Percentiles rank a stretch among this genome's conserved stretches.
Conservation (phyloP, 2,888 invertebrate species). For the Laspeyria flexula region DNA sequence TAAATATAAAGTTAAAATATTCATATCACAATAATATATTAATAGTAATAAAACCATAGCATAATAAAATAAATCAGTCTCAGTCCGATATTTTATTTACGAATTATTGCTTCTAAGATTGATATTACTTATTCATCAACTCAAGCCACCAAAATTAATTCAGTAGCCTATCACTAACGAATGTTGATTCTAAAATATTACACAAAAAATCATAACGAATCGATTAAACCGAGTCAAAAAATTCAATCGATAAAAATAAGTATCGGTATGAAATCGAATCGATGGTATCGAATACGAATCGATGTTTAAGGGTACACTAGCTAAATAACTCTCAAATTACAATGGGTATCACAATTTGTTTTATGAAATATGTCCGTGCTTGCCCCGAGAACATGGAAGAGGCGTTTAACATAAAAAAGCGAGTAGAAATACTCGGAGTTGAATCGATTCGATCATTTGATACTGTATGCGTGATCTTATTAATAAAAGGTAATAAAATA, state of each 20-base stretch:
- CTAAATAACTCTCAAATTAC: constrained; percentile 65
- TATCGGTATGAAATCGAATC: constrained; percentile 28
- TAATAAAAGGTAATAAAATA: constrained; percentile 43
- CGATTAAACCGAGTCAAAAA: constrained; percentile 14
- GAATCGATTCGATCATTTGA: constrained; percentile 42
- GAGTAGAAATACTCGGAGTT: constrained; percentile 20
- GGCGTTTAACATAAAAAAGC: constrained; percentile 57
- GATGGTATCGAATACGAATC: constrained; percentile 35
- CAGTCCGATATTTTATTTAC: constrained; percentile 4
- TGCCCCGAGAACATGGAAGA: constrained; percentile 59
- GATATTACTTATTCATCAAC: constrained; percentile 29
- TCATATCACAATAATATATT: constrained; percentile 8
- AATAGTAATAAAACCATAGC: constrained; percentile 10
- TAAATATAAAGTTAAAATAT: background rate
- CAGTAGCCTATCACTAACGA: constrained; percentile 34
- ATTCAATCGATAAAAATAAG: constrained; percentile 34
- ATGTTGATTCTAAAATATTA: constrained; percentile 37
- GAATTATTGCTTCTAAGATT: constrained; percentile 13
- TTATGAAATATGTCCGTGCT: constrained; percentile 63
- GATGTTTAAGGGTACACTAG: constrained; percentile 36
- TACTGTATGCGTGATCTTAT: constrained; percentile 46
- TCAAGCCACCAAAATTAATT: constrained; percentile 26
- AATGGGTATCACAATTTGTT: constrained; percentile 68
- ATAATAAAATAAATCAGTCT: constrained; percentile 12
- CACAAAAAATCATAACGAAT: constrained; percentile 18